Base-by-base conservation (phyloP, 2,797 vertebrate species). In the Mus spretus region DNA sequence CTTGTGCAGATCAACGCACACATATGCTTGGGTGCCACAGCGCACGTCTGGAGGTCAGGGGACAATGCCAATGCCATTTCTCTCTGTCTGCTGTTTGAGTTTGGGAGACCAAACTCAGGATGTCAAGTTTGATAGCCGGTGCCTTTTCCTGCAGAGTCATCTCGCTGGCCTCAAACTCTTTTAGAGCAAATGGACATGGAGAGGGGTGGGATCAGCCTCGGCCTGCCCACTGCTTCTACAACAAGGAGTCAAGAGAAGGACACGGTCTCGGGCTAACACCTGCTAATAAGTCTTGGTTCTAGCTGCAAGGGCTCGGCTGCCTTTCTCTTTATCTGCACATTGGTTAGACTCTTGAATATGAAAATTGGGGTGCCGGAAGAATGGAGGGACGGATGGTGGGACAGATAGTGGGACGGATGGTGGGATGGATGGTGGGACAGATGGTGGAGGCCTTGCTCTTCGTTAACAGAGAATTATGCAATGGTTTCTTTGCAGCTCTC, bases 381-480 rank as follows among this genome's bases (percentile, higher is more conserved):
- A 57, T 57, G 17, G 55, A 19, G 55, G 7, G 59, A 59, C 8
- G 0, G 61, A 28, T 11, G 63, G 26, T 65, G 63, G 26, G 63
- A 28, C 26, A 28, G 63, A 28, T 63, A 26, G 55, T 19, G 55
- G 55, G 47, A 47, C 47, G 8, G 22, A 24, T 61, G 59, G 22
- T 61, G 59, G 59, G 59, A 24, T 9, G 8, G 59, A 24, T 61
- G 59, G 20, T 59, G 59, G 59, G 13, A 67, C 13, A 0, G 65
- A 67, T 67, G 12, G 80, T 95, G 82, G 96, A 96, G 91, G 74
- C 83, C 83, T 95, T 93, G 65, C 74, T 94, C 91, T 95, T 95
- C 93, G 92, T 96, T 97, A 97, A 96, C 92, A 96, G 61, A 93
- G 94, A 97, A 97, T 95, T 96, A 96, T 81, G 55, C 50, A 50